Conservation (phyloP, 2,797 vertebrate species). For the Mormyrus hasselquistii region DNA sequence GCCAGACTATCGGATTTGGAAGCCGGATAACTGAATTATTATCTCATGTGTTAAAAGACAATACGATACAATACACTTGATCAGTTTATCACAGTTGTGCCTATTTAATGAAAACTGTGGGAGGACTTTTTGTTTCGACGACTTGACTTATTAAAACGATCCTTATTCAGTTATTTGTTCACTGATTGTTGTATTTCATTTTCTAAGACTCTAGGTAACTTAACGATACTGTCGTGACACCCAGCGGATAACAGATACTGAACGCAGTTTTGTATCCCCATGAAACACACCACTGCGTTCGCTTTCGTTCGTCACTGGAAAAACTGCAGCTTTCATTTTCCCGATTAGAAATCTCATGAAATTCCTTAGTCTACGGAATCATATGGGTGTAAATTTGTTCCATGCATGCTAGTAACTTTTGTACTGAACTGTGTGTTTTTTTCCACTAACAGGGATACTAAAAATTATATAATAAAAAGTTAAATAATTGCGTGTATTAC, state of each 20-base stretch:
- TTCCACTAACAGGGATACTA: not conserved
- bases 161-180: not conserved
- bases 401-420: not conserved
- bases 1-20: not conserved
- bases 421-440: not conserved
- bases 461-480: not conserved
- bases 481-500: not conserved
- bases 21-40: not conserved
- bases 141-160: not conserved
- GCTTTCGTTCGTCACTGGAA: not conserved
- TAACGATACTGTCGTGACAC: not conserved
- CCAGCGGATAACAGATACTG: not conserved
- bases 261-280: not conserved
- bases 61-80: not conserved
- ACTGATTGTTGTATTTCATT: not conserved
- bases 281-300: not conserved
- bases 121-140: not conserved
- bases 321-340: not conserved
- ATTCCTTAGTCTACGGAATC: not conserved
- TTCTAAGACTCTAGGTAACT: not conserved
- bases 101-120: not conserved
- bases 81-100: not conserved
- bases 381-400: not conserved
- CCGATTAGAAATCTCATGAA: not conserved
- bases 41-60: not conserved